These are phyloP conservation scores for Eupithecia dodoneata DNA, from an alignment of 2,888 invertebrate genomes.

Conservation along the genomic window DNA sequence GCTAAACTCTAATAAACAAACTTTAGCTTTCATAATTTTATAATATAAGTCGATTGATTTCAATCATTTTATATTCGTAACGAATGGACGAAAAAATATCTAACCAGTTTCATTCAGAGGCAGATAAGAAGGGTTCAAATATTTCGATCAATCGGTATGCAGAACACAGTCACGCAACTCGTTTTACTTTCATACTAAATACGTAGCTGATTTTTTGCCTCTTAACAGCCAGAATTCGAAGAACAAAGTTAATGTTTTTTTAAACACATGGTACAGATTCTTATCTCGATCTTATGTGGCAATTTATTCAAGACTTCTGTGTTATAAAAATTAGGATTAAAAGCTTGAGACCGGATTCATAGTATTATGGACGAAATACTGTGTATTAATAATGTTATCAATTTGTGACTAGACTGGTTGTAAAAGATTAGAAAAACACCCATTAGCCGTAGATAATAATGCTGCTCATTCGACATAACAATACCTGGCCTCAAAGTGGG, in stretches of 20 bases:
- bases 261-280: neutral
- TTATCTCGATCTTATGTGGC: neutral
- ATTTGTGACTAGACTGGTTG: neutral
- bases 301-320: neutral
- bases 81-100: neutral
- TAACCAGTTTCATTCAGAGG: constrained; percentile 4
- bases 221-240: constrained; percentile 26
- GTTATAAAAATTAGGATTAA: constrained; percentile 1
- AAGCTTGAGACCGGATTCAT: neutral
- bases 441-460: neutral
- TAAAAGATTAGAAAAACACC: neutral
- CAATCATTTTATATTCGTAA: neutral
- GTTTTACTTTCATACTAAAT: constrained; percentile 18
- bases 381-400: neutral
- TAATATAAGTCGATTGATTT: neutral
- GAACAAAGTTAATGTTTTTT: constrained; percentile 20
- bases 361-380: neutral
- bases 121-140: neutral
- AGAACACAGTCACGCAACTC: constrained; percentile 3
- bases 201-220: constrained; percentile 14
- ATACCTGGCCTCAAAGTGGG: neutral
- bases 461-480: neutral
- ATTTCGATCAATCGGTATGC: constrained; percentile 14
- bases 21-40: neutral
- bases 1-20: neutral